Base-by-base conservation (phyloP, 2,113 vertebrate genomes). In the Lagenorhynchus albirostris region DNA sequence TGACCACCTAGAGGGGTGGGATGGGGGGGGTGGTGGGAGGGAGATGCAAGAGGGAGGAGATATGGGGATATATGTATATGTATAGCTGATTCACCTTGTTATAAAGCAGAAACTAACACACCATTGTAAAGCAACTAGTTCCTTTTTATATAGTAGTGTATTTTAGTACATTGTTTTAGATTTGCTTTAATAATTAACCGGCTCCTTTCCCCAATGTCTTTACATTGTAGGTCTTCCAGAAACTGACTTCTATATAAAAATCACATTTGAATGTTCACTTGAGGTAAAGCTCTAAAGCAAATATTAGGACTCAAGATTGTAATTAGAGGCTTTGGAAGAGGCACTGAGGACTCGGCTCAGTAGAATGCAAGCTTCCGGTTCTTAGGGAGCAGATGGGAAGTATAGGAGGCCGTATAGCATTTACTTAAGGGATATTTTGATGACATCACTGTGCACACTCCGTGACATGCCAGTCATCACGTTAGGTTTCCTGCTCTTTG, bases 181-280 rank as follows among this genome's bases (percentile, higher is more conserved):
- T 97, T 65, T 58, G 44, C 79, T 79, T 96, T 87, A 80, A 65
- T 73, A 91, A 96, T 93, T 92, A 86, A 89, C 41, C 3, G 2
- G 18, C 53, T 62, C 63, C 50, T 58, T 95, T 95, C 41, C 53
- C 82, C 3, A 36, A 31, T 92, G 73, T 96, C 94, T 94, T 70
- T 87, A 50, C 81, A 68, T 91, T 50, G 60, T 89, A 86, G n/a
- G 82, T 94, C 63, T 97, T 95, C 92, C 20, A 85, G 50, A 98
- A 98, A 87, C 97, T 97, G 93, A 95, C 88, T 98, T 96, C 88
- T 79, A n/a, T 94, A 60, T 14, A 5, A 94, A 97, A 92, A 91
- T 93, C 94, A 79, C 87, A 89, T 87, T 73, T 95, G 93, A 89
- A 74, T 96, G 91, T 94, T 94, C 96, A 58, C 50, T 55, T 94